phyloP scores from a whole-genome alignment of 2,113 vertebrate genomes.

The Chloebia gouldiae region DNA sequence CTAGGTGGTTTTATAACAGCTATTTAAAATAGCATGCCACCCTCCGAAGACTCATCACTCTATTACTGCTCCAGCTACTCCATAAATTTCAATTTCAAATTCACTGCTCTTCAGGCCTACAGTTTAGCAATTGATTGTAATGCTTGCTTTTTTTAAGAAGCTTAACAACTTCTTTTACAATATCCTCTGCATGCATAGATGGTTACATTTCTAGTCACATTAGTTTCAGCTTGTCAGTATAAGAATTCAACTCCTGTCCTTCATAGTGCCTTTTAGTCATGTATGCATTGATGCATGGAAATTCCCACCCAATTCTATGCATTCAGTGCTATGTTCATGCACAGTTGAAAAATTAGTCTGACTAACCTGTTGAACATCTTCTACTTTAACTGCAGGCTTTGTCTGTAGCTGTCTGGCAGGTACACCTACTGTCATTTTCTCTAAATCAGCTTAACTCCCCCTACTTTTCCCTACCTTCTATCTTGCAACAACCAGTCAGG shows the following conservation, averaged over 20 bases:
- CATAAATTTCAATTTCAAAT: slow-evolving; percentile 9
- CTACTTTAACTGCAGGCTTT: neutral
- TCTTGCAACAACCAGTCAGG: neutral
- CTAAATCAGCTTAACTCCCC: neutral
- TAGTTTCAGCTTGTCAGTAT: neutral
- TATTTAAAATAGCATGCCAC: slow-evolving; percentile 19
- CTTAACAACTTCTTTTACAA: neutral
- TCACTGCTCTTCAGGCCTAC: neutral
- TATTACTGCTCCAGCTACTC: neutral
- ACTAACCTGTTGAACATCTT: neutral
- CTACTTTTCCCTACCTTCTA: neutral
- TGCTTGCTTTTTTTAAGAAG: neutral
- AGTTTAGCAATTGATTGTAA: neutral
- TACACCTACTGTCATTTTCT: neutral
- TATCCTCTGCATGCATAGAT: neutral
- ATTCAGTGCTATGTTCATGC: neutral
- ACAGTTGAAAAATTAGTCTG: neutral
- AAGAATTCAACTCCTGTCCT: neutral
- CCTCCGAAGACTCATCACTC: slow-evolving; percentile 5
- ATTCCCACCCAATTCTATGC: neutral
- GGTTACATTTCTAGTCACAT: neutral
- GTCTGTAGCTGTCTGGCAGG: neutral
- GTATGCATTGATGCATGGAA: neutral
- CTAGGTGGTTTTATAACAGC: slow-evolving; percentile 20
- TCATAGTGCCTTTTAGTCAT: neutral